phyloP scores from a whole-genome alignment of 2,113 vertebrate genomes.

The Zonotrichia leucophrys region DNA sequence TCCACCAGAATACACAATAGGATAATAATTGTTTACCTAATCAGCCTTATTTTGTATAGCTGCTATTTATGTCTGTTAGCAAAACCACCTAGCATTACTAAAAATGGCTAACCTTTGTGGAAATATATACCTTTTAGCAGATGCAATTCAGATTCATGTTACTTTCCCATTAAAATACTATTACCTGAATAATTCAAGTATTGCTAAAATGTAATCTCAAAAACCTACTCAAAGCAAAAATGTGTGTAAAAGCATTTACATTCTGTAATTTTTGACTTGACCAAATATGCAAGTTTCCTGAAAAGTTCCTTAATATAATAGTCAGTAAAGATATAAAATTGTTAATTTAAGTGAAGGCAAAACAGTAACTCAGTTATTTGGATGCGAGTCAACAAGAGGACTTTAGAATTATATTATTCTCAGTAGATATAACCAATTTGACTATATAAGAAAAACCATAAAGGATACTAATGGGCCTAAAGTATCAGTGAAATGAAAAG shows the following conservation, averaged over 20 bases:
- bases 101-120: background rate
- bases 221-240: background rate
- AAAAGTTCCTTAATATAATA: background rate
- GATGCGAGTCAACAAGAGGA: background rate
- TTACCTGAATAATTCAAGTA: background rate
- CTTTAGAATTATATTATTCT: background rate
- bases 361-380: background rate
- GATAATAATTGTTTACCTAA: background rate
- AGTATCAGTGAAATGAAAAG: background rate
- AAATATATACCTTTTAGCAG: background rate
- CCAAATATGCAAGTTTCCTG: background rate
- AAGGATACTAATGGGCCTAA: background rate
- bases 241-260: background rate
- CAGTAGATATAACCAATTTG: background rate
- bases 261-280: background rate
- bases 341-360: slow-evolving; percentile 4
- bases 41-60: background rate
- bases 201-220: background rate
- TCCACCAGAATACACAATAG: background rate
- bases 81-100: background rate
- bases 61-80: background rate
- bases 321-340: background rate
- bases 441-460: background rate
- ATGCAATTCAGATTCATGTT: background rate
- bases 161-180: background rate